phyloP scores from a whole-genome alignment of 2,113 vertebrate species.

The Fregetta grallaria region DNA sequence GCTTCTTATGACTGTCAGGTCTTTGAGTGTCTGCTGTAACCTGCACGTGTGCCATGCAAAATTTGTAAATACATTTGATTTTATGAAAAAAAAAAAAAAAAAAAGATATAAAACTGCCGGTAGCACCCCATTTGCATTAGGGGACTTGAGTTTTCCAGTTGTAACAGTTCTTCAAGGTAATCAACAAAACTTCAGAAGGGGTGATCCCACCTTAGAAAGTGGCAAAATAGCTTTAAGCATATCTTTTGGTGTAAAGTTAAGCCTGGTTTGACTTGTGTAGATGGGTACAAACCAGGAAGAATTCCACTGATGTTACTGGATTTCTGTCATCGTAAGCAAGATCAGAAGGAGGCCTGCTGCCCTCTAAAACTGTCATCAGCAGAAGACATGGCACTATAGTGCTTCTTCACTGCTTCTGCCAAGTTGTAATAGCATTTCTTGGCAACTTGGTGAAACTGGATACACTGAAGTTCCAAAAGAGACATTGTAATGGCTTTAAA shows the following conservation, averaged over 20 bases:
- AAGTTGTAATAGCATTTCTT: constrained; percentile 59
- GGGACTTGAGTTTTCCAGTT: background rate
- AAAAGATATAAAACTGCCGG: no score
- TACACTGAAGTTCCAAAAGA: background rate
- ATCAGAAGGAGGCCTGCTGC: background rate
- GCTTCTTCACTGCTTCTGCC: constrained; percentile 19
- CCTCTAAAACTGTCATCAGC: background rate
- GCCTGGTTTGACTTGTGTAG: background rate
- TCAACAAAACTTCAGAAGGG: background rate
- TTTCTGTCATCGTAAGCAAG: background rate
- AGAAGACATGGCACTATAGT: background rate
- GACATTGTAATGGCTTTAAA: constrained; percentile 2
- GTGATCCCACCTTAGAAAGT: background rate
- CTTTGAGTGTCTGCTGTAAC: background rate
- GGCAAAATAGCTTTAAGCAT: background rate
- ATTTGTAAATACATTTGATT: background rate
- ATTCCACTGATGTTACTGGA: background rate
- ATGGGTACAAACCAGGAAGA: background rate
- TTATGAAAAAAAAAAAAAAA: background rate
- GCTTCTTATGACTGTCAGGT: background rate
- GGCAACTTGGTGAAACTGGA: constrained; percentile 42
- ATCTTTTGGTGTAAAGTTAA: background rate
- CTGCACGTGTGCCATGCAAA: background rate
- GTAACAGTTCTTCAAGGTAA: background rate
- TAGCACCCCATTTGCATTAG: background rate